Percentiles rank a stretch among this genome's conserved stretches.
phyloP scores from a whole-genome alignment of 1,140 invertebrate genomes.

The Drosophila melanica region DNA sequence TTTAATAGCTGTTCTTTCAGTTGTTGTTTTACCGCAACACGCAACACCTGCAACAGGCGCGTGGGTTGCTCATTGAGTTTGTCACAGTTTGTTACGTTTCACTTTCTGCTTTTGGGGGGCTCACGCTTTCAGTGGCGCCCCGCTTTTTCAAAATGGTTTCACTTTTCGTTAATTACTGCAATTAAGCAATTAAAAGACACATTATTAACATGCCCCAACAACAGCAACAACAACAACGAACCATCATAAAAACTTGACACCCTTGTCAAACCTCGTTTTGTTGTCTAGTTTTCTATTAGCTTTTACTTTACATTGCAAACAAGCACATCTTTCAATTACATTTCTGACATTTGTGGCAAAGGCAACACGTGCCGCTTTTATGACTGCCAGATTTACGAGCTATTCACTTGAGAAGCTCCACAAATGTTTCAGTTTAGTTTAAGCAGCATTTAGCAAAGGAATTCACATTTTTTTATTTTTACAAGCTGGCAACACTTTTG shows the following conservation, averaged over 20 bases:
- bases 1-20: slow-evolving; percentile 9
- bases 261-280: slow-evolving; percentile 18
- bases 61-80: slow-evolving; percentile 53
- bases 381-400: too few species aligned
- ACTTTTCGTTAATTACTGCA: slow-evolving; percentile 76
- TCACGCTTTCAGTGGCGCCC: too few species aligned
- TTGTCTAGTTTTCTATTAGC: background rate
- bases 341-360: slow-evolving; percentile 16
- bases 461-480: background rate
- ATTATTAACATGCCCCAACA: slow-evolving; percentile 34
- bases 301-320: slow-evolving; percentile 29
- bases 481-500: background rate
- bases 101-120: slow-evolving; percentile 54
- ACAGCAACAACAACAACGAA: slow-evolving; percentile 28
- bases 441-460: too few species aligned
- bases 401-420: background rate
- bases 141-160: slow-evolving; percentile 36
- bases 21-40: slow-evolving; percentile 42
- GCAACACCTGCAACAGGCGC: slow-evolving; percentile 33
- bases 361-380: background rate
- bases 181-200: slow-evolving; percentile 73
- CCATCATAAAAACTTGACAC: slow-evolving; percentile 32
- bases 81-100: slow-evolving; percentile 43
- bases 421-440: background rate
- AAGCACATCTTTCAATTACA: background rate